These are phyloP conservation scores for Pteromalus puparum DNA, from an alignment of 1,140 invertebrate species.

Conservation along the genomic window DNA sequence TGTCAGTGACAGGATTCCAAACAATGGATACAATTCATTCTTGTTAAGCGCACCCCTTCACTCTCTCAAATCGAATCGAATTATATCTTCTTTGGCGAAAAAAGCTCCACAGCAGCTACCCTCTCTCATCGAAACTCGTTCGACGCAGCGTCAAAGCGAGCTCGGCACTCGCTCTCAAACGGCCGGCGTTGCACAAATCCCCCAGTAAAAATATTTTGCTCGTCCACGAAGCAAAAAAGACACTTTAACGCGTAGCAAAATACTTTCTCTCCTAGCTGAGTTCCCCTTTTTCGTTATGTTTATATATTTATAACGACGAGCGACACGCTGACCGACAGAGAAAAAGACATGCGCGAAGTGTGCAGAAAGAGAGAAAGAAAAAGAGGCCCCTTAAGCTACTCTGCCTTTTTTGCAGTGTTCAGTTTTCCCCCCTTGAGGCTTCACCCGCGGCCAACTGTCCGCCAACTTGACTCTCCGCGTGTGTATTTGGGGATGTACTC, in stretches of 20 bases:
- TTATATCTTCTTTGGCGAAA: not conserved
- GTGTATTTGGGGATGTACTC: not conserved
- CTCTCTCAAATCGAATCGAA: not conserved
- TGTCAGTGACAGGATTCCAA: not conserved
- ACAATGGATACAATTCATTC: not conserved
- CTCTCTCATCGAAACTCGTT: not conserved
- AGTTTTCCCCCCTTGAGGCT: not conserved
- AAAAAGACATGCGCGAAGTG: not conserved
- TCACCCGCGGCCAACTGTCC: not conserved
- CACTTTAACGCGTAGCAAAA: too few species aligned
- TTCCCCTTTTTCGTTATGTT: too few species aligned
- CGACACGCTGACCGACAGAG: too few species aligned
- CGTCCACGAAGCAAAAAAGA: too few species aligned
- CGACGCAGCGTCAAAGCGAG: not conserved
- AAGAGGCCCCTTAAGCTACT: not conserved
- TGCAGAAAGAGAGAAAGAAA: not conserved
- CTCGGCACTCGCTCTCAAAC: not conserved
- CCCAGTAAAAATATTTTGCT: too few species aligned
- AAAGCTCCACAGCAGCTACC: not conserved
- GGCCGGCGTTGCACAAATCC: too few species aligned
- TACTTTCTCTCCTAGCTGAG: too few species aligned
- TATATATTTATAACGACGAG: too few species aligned
- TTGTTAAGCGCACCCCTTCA: not conserved
- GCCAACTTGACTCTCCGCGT: not conserved
- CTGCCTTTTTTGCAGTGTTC: not conserved